Evolutionary conservation across 2,888 invertebrate genomes (phyloP), one percentile per base, ranked within the genome.

Genomic region (Drosophila dives): DNA sequence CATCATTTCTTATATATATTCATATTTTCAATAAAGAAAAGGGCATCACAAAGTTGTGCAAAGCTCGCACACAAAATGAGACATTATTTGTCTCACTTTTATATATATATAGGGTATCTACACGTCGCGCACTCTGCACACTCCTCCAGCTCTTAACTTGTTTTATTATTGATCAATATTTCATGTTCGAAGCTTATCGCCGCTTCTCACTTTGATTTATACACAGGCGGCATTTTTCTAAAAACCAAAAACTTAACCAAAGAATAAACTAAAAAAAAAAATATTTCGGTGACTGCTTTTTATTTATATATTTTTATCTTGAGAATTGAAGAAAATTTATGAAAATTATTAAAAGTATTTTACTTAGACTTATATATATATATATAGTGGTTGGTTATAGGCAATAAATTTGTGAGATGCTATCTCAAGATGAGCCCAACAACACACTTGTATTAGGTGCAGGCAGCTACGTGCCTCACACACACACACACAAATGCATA

Each of bases 371-470:
- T 56, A 80, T 71, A 59, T 66, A 48, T 20, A 12, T 48, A 42
- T 42, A n/a, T 42, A 36, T 36, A 32, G 32, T 54, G 15, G 33
- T 42, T 72, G 71, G 78, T 77, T 89, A 83, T 89, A 86, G 90
- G 91, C 90, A 83, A 91, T 91, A 89, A 89, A 89, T 89, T 82
- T 90, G 60, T 69, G 50, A 90, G 91, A 90, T 90, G 77, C 76
- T 86, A 86, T 86, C 86, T 90, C 89, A 90, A 90, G 86, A 86
- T 86, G 86, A 80, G 86, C 73, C 77, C 85, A 48, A 54, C 62
- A 8, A 45, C 45, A 45, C 23, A 45, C 45, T 45, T 45, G 55
- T 55, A 64, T 67, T 69, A 86, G 63, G 66, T 66, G 71, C 50
- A 72, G 59, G 66, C 69, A 69, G 66, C 60, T 77, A 77, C 81